Evolutionary conservation across 2,888 invertebrate species (phyloP).

Genomic region (Ennomos quercinarius): DNA sequence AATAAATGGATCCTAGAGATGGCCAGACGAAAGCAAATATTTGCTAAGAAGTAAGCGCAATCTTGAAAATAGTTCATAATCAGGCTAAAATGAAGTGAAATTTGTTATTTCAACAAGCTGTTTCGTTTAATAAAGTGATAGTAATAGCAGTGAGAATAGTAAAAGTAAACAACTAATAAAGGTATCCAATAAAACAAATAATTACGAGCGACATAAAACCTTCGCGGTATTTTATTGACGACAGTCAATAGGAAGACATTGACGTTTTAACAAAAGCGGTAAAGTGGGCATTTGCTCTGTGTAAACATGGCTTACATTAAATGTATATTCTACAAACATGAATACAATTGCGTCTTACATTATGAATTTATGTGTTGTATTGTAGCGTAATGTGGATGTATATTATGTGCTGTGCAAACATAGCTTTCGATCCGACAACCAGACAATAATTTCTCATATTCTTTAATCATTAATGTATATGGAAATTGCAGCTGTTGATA

Average conservation of each 20-base stretch:
- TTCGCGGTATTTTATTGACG: constrained; percentile 38
- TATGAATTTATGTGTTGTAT: no score
- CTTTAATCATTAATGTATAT: no score
- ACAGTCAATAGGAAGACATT: constrained; percentile 10
- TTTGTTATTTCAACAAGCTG: constrained; percentile 7
- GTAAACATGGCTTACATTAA: not conserved
- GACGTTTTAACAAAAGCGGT: constrained; percentile 14
- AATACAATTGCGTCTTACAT: no score
- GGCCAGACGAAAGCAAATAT: constrained; percentile 3
- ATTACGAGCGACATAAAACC: constrained; percentile 38
- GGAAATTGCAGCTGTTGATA: not conserved
- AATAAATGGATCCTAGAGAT: not conserved
- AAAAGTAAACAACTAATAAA: constrained; percentile 34
- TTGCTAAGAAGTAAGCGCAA: not conserved
- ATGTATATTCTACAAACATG: no score
- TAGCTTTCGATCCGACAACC: no score
- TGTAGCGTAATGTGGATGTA: no score
- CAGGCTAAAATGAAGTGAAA: not conserved
- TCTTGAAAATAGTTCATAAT: not conserved
- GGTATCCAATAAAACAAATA: constrained; percentile 43
- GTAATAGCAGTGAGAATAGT: constrained; percentile 31
- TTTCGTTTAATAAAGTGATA: no score
- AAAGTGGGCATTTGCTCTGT: not conserved
- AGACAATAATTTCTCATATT: no score
- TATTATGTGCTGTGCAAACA: no score